A percentile compares a stretch with the other conserved stretches of the same genome.
phyloP scores from a whole-genome alignment of 2,888 invertebrate species.

The Troilus luridus region DNA sequence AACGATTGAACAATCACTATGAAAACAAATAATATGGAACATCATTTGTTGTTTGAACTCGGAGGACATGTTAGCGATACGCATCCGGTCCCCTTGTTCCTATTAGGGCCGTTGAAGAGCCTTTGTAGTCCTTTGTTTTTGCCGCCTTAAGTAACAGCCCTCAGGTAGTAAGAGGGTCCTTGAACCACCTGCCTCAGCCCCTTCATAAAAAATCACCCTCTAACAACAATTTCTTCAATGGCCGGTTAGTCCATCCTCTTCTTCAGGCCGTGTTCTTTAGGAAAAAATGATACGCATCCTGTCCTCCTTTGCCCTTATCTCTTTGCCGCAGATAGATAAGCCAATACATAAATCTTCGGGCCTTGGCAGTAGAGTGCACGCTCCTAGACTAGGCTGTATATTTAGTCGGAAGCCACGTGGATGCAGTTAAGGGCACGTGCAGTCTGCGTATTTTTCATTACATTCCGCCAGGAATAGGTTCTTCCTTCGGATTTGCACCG shows the following conservation, averaged over 20 bases:
- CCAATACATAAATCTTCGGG: not conserved
- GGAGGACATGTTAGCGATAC: too few species aligned
- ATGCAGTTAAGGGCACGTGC: slow-evolving; percentile 28
- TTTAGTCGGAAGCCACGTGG: not conserved
- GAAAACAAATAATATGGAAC: not conserved
- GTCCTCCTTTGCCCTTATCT: too few species aligned
- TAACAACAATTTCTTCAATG: not conserved
- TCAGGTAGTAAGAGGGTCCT: not conserved
- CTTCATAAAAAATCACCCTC: not conserved
- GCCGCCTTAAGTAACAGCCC: not conserved
- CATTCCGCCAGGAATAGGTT: not conserved
- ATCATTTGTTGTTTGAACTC: too few species aligned
- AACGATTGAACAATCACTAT: not conserved
- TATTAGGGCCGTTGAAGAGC: too few species aligned
- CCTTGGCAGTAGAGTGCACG: slow-evolving; percentile 35
- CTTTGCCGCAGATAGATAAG: not conserved
- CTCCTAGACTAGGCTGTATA: not conserved
- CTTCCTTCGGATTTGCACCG: not conserved
- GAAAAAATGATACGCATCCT: too few species aligned
- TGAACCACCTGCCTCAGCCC: not conserved
- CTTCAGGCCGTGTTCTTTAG: too few species aligned
- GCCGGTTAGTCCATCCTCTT: not conserved
- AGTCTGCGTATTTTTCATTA: not conserved
- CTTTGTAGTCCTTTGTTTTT: not conserved
- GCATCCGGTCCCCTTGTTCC: too few species aligned